These are phyloP conservation scores for Epizoanthus illoricatus DNA, from an alignment of 92 coral and sea anemone genomes.

Conservation along the genomic window DNA sequence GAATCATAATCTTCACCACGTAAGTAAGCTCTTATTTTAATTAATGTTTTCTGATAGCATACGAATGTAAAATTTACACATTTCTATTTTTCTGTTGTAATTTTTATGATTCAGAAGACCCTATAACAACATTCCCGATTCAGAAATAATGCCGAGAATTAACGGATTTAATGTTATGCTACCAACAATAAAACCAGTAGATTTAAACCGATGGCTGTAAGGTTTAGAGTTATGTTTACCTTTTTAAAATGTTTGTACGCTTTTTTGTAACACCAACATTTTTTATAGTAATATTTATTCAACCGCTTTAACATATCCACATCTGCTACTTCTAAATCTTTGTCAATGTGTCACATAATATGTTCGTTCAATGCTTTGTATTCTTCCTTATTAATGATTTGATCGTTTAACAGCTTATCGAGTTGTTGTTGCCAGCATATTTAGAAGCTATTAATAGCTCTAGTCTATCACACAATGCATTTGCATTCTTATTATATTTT, in stretches of 20 bases:
- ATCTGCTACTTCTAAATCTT: not conserved
- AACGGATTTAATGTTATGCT: conserved; percentile 39
- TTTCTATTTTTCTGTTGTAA: not conserved
- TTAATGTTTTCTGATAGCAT: conserved; percentile 11
- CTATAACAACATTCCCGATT: conserved; percentile 27
- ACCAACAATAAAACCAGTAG: conserved; percentile 1
- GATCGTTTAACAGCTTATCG: not conserved
- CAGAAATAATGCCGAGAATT: conserved; percentile 14
- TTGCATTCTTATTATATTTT: conserved; percentile 33
- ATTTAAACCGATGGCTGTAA: not conserved
- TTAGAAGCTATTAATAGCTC: conserved; percentile 15
- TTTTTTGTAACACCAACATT: conserved; percentile 6
- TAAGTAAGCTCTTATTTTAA: conserved; percentile 13
- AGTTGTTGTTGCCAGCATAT: conserved; percentile 21
- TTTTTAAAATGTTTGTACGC: conserved; percentile 25
- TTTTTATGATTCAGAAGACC: not conserved
- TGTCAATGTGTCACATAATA: too few relatives aligned
- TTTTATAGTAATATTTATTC: too few relatives aligned
- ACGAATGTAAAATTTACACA: conserved; percentile 1
- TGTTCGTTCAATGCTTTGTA: conserved; percentile 3
- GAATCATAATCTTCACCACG: not conserved
- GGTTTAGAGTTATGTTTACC: not conserved
- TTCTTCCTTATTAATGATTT: not conserved
- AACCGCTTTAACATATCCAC: too few relatives aligned
- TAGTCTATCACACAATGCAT: conserved; percentile 18